A percentile compares a stretch with the other conserved stretches of the same genome.
These are phyloP conservation scores for Batillaria attramentaria DNA, from an alignment of 1,140 invertebrate genomes.

Conservation along the genomic window DNA sequence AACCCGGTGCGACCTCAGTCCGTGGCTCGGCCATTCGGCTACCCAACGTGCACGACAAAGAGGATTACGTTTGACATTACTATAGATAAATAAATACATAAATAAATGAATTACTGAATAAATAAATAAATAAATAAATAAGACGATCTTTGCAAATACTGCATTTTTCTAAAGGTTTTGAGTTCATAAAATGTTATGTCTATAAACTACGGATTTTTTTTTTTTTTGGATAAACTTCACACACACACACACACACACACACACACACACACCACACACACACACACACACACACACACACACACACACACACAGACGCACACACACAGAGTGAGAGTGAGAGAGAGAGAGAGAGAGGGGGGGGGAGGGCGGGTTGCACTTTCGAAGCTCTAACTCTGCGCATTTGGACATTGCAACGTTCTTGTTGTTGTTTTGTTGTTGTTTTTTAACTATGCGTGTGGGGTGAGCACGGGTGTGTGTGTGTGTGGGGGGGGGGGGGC, in stretches of 20 bases:
- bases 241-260: not conserved
- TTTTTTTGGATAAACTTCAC: too few species aligned
- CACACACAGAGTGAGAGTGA: not conserved
- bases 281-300: slow-evolving; percentile 16
- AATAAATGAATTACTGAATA: not conserved
- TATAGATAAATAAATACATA: not conserved
- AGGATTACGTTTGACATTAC: not conserved
- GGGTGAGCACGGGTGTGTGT: not conserved
- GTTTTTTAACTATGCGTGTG: not conserved
- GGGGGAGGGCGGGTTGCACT: not conserved
- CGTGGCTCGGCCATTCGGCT: too few species aligned
- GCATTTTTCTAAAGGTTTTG: not conserved
- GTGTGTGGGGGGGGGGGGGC: not conserved
- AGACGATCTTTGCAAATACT: not conserved
- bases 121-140: not conserved
- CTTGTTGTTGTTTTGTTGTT: slow-evolving; percentile 2
- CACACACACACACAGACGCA: slow-evolving; percentile 6
- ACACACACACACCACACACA: not conserved
- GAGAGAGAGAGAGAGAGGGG: not conserved
- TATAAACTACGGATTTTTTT: too few species aligned
- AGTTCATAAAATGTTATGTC: too few species aligned
- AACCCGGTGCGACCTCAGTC: too few species aligned
- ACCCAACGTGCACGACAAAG: too few species aligned
- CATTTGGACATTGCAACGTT: not conserved
- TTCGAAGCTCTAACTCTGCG: not conserved